These are phyloP conservation scores for Ormyrus rosae DNA, from an alignment of 2,888 invertebrate genomes.

Conservation along the genomic window DNA sequence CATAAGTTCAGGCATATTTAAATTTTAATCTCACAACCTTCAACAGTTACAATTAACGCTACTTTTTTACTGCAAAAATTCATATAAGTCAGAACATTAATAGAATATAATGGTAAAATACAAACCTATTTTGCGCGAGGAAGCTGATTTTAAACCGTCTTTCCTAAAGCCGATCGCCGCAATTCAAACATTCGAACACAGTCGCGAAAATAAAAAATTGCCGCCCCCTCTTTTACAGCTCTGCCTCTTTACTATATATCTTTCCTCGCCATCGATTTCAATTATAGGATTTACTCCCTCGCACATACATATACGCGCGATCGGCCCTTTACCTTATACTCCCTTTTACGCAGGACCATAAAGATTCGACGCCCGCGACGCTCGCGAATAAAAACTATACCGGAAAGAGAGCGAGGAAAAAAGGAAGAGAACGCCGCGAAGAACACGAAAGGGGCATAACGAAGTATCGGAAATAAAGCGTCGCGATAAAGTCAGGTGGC, in stretches of 20 bases:
- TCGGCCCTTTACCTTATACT: background rate
- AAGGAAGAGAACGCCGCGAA: background rate
- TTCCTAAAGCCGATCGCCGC: too few species aligned
- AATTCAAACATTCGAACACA: background rate
- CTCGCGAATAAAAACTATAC: slow-evolving; percentile 1
- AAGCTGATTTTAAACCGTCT: too few species aligned
- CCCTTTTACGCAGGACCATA: slow-evolving; percentile 21
- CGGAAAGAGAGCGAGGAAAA: background rate
- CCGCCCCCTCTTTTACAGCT: slow-evolving; percentile 8
- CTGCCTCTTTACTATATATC: background rate
- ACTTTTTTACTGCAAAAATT: too few species aligned
- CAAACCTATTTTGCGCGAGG: too few species aligned
- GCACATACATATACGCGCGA: background rate
- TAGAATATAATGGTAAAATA: too few species aligned
- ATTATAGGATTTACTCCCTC: slow-evolving; percentile 29
- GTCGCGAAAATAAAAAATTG: background rate
- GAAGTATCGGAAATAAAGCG: slow-evolving; percentile 31
- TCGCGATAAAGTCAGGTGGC: background rate
- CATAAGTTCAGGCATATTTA: background rate
- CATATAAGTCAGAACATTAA: too few species aligned
- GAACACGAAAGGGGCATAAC: slow-evolving; percentile 49
- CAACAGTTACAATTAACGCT: too few species aligned
- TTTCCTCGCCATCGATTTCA: slow-evolving; percentile 35
- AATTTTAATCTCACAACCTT: background rate
- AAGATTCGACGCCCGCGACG: background rate